Evolutionary conservation across 2,113 vertebrate genomes (phyloP).

Genomic region (Colius striatus): DNA sequence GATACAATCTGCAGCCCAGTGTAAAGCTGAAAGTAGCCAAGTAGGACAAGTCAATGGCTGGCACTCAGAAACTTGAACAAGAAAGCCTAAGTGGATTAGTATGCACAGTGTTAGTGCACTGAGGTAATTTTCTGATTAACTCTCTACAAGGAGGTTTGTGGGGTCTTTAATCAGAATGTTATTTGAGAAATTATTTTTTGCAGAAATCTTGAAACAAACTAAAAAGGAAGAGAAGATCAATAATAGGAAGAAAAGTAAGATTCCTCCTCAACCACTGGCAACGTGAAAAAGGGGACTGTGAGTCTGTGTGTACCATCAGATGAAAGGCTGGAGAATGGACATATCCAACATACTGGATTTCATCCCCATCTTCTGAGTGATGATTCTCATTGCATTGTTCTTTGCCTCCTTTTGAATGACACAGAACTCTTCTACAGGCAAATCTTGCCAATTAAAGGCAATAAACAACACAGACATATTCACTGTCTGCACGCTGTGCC

Average conservation of each 20-base stretch:
- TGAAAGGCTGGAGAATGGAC: neutral
- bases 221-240: neutral
- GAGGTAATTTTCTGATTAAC: constrained; percentile 23
- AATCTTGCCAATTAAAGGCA: neutral
- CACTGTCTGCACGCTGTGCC: neutral
- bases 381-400: neutral
- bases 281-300: neutral
- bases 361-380: neutral
- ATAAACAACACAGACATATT: neutral
- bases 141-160: neutral
- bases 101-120: constrained; percentile 7
- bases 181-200: neutral
- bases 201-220: neutral
- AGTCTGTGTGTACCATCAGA: neutral
- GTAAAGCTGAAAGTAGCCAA: constrained; percentile 4
- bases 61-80: constrained; percentile 7
- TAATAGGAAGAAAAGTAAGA: neutral
- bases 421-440: neutral
- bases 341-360: neutral
- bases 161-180: neutral
- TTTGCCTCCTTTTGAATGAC: neutral
- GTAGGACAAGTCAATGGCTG: constrained; percentile 26
- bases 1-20: neutral
- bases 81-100: constrained; percentile 54
- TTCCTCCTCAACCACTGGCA: neutral